Evolutionary conservation across 2,797 vertebrate species (phyloP), one percentile per base, ranked within the genome.

Genomic region (Galaxias olidus): DNA sequence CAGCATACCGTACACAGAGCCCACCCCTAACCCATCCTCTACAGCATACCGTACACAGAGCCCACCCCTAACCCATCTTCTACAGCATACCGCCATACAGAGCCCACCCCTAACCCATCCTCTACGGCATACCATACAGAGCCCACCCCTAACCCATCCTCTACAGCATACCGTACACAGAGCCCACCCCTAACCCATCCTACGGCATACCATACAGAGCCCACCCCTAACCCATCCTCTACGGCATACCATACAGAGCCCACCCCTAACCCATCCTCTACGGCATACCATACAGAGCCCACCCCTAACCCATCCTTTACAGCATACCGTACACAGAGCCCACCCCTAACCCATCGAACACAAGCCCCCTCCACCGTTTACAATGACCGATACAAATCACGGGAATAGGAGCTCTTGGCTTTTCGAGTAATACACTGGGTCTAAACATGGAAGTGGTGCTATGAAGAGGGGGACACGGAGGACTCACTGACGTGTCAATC

Each of bases 381-480:
- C 73, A 75, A 56, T 60, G 66, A 79, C 73, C 49, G 72, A 63
- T 80, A 84, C 60, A 82, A 84, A 59, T 61, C 56, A 83, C 51
- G 77, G 78, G 69, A 71, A 76, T 84, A 76, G 74, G 40, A 46
- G 30, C 47, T 76, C 69, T 41, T 70, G 78, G 73, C 81, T 82
- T 76, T 90, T 90, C 85, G 89, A 90, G 88, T 89, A 88, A 81
- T 86, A 75, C 85, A 85, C 76, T 65, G 62, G 69, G 68, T 73
- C 73, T n/a, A 77, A 79, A 81, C 64, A 74, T 72, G 70, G 81
- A 80, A 81, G 65, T 67, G 66, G 59, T 42, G 52, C 56, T 13
- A 41, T 76, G 63, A 72, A 68, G 55, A 71, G 45, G 68, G 66
- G 50, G 69, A 81, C 73, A 48, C 67, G 65, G 63, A 79, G 66